Percentiles rank a stretch among this genome's conserved stretches.
Conservation (phyloP, 2,888 invertebrate genomes). For the Digitonthophagus gazella region DNA sequence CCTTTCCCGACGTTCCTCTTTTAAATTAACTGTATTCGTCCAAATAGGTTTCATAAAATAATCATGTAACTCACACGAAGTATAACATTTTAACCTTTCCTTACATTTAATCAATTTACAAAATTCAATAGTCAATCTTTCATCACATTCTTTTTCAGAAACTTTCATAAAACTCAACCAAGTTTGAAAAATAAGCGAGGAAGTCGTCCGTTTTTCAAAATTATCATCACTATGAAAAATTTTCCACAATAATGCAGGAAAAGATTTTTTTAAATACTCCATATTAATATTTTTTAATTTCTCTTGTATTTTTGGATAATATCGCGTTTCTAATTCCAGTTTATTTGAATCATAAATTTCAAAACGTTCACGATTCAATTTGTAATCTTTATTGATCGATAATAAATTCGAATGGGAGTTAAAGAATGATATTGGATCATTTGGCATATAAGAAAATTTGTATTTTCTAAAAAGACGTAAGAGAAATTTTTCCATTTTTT, state of each 20-base stretch:
- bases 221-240: neutral
- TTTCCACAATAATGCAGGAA: constrained; percentile 18
- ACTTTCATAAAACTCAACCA: constrained; percentile 22
- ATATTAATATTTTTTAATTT: constrained; percentile 2
- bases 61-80: constrained; percentile 6
- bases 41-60: constrained; percentile 16
- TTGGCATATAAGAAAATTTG: constrained; percentile 19
- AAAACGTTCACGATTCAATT: constrained; percentile 8
- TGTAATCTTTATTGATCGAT: neutral
- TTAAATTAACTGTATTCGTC: neutral
- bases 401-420: constrained; percentile 9
- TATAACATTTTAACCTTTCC: neutral
- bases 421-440: constrained; percentile 16
- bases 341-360: constrained; percentile 15
- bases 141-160: constrained; percentile 18
- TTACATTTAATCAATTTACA: constrained; percentile 21
- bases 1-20: neutral
- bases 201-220: neutral
- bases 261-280: constrained; percentile 17
- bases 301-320: constrained; percentile 17
- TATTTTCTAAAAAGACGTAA: constrained; percentile 17
- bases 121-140: constrained; percentile 21
- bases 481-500: constrained; percentile 9
- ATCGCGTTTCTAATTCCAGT: constrained; percentile 10
- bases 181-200: constrained; percentile 21